Conservation (phyloP, 2,888 invertebrate genomes). For the Mechanitis mazaeus region DNA sequence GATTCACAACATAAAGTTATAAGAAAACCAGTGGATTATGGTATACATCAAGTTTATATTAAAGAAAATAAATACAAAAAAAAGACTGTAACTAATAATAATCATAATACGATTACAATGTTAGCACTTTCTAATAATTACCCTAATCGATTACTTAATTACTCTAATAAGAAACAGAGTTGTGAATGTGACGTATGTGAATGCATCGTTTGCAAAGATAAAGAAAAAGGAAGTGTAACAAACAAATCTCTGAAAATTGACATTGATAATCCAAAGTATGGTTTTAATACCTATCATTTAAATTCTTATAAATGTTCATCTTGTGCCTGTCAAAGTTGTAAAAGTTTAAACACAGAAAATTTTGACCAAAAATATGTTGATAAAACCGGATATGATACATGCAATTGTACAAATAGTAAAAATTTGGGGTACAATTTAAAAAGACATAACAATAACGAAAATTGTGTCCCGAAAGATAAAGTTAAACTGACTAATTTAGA, state of each 20-base stretch:
- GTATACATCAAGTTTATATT: conserved; percentile 40
- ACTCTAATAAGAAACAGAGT: conserved; percentile 15
- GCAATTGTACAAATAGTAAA: conserved; percentile 36
- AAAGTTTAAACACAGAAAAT: conserved; percentile 10
- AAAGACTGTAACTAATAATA: conserved; percentile 10
- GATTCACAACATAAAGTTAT: conserved; percentile 38
- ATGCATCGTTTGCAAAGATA: conserved; percentile 39
- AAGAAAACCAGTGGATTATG: conserved; percentile 48
- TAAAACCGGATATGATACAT: conserved; percentile 29
- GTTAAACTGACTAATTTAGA: not conserved
- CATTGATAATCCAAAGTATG: conserved; percentile 8
- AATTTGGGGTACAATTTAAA: conserved; percentile 9
- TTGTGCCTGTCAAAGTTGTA: conserved; percentile 37
- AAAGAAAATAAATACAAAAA: conserved; percentile 14
- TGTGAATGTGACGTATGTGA: conserved; percentile 42
- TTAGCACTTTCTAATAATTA: conserved; percentile 35
- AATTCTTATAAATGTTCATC: conserved; percentile 33
- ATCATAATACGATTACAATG: conserved; percentile 39
- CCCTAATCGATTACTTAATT: conserved; percentile 17
- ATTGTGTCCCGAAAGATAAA: not conserved
- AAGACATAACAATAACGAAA: not conserved
- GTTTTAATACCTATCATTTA: conserved; percentile 8
- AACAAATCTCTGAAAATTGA: conserved; percentile 9
- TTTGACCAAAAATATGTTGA: conserved; percentile 6
- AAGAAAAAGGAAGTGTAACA: conserved; percentile 22